A percentile compares a stretch with the other conserved stretches of the same genome.
These are phyloP conservation scores for Platyrinchus mystaceus DNA, from an alignment of 2,797 vertebrate genomes.

Conservation along the genomic window DNA sequence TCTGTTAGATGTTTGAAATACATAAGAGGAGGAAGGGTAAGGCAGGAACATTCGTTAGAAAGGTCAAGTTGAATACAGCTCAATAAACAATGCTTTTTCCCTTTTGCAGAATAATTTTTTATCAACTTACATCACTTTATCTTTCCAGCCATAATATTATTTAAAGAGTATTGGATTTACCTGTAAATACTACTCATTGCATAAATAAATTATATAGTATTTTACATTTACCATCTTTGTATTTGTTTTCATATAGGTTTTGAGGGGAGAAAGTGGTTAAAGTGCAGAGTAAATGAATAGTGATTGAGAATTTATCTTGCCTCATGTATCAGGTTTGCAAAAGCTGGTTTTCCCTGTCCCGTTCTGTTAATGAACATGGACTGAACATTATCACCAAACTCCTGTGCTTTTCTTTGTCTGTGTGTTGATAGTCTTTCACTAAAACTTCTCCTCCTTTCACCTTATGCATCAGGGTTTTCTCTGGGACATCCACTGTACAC, in stretches of 20 bases:
- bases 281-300: not conserved
- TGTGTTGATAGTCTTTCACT: not conserved
- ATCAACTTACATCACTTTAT: not conserved
- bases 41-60: not conserved
- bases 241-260: not conserved
- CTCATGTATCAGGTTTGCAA: not conserved
- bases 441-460: not conserved
- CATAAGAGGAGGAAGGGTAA: rapidly evolving
- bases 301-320: constrained; percentile 9
- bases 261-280: not conserved
- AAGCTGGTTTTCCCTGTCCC: not conserved
- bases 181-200: not conserved
- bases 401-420: not conserved
- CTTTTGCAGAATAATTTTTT: not conserved
- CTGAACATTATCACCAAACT: not conserved
- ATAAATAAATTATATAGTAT: not conserved
- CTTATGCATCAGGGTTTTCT: not conserved
- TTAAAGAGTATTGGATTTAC: not conserved
- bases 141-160: not conserved
- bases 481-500: not conserved
- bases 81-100: not conserved
- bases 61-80: not conserved
- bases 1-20: not conserved
- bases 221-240: not conserved
- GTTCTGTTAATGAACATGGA: not conserved